Evolutionary conservation across 2,113 vertebrate genomes (phyloP).

Genomic region (Rhinoptilus africanus): DNA sequence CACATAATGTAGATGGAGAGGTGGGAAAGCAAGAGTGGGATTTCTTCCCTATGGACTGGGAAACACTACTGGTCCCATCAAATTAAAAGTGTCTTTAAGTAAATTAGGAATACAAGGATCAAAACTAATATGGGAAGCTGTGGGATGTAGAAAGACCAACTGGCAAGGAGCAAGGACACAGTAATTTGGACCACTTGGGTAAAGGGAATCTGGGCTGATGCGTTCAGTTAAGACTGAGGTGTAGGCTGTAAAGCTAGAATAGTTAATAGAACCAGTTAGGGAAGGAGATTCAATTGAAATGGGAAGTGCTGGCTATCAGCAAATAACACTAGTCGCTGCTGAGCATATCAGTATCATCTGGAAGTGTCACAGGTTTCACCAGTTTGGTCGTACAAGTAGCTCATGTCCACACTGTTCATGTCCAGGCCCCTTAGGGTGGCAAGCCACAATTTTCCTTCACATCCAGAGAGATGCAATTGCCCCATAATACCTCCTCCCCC

Average conservation of each 20-base stretch:
- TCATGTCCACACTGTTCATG: background rate
- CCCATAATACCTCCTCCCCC: background rate
- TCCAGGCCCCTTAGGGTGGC: background rate
- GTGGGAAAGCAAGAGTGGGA: background rate
- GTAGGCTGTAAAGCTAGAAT: background rate
- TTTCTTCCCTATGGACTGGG: background rate
- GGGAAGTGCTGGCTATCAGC: background rate
- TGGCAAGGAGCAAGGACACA: background rate
- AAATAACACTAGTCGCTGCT: background rate
- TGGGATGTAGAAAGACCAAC: background rate
- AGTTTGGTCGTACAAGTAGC: background rate
- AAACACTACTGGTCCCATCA: background rate
- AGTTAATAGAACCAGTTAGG: background rate
- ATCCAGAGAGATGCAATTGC: background rate
- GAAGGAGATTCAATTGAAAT: background rate
- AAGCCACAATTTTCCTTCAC: background rate
- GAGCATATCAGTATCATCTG: background rate
- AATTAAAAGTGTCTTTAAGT: background rate
- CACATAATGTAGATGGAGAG: background rate
- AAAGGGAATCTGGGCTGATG: background rate
- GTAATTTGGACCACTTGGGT: background rate
- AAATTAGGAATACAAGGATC: background rate
- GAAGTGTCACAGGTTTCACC: background rate
- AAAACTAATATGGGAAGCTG: background rate
- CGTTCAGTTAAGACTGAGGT: background rate